Evolutionary conservation across 2,797 vertebrate genomes (phyloP), one percentile per base, ranked within the genome.

Genomic region (Todus mexicanus): DNA sequence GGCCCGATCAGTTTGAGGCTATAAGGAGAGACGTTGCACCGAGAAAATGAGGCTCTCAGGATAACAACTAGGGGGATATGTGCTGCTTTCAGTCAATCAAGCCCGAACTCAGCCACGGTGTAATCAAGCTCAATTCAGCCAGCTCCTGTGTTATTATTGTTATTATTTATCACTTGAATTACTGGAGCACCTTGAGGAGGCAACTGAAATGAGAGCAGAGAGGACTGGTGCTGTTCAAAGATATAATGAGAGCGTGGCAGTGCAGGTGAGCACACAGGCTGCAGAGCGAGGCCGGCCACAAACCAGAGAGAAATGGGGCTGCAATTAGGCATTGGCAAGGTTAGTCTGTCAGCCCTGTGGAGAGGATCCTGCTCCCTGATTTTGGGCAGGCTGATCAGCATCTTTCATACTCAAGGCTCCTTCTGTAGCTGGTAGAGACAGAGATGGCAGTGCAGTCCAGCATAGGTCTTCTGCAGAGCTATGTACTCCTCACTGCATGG

Each of bases 101-200:
- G 79, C 66, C 94, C 79, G 91, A 94, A 88, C 70, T 81, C 93
- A 93, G 87, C 15, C 91, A 93, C 6, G 0, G 61, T 87, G 96
- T 85, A 96, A 96, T 96, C 96, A 95, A 94, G 96, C 94, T 95
- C 92, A 95, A 92, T 96, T 96, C 94, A 96, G 78, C 77, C 2
- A 2, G 87, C 66, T 93, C 89, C 82, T 91, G 84, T 1, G 0
- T 95, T 96, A 95, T 94, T 96, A 95, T 96, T 96, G 94, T 96
- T 96, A 96, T 96, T 96, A 96, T 95, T 96, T 96, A 92, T 93
- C 93, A 94, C 91, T 91, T 92, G 91, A 96, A 93, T 96, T 91
- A 94, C 87, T 84, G 79, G 76, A 95, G 93, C 90, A 95, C 90
- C 93, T 96, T 94, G 76, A 96, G 93, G 73, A 96, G 87, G 74